These are phyloP conservation scores for Uria aalge DNA, from an alignment of 2,113 vertebrate genomes.

Conservation along the genomic window DNA sequence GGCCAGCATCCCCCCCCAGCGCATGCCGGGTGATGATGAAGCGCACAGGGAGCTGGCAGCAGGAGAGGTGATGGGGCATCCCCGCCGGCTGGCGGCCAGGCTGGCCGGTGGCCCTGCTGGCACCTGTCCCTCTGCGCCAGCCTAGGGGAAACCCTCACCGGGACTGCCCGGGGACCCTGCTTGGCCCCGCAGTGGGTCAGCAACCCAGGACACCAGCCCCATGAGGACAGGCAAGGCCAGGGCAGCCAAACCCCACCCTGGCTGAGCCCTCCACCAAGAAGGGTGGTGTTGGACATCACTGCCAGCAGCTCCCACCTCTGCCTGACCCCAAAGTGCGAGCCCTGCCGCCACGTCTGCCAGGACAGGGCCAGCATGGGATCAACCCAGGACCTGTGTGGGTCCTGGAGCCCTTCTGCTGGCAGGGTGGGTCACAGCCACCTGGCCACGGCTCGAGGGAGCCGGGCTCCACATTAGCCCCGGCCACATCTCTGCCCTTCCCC, in stretches of 20 bases:
- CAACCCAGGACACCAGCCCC: fast-evolving
- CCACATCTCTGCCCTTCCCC: neutral
- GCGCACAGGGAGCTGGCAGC: fast-evolving
- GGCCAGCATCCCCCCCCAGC: neutral
- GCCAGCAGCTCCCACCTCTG: neutral
- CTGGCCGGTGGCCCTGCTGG: neutral
- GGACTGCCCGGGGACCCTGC: neutral
- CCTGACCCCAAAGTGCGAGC: neutral
- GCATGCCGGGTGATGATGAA: fast-evolving
- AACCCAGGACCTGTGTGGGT: fast-evolving
- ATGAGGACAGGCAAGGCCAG: neutral
- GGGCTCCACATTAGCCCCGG: neutral
- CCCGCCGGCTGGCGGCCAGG: neutral
- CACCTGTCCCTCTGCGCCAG: neutral
- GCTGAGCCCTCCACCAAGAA: neutral
- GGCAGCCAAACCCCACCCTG: conserved; percentile 15
- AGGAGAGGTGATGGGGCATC: neutral
- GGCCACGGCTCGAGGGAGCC: fast-evolving
- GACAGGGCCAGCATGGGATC: neutral
- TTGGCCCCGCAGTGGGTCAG: neutral
- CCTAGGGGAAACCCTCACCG: fast-evolving
- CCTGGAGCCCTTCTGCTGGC: neutral
- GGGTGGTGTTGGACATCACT: neutral
- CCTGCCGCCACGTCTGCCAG: fast-evolving
- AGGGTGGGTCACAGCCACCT: neutral